Base-by-base conservation (phyloP, 2,888 invertebrate genomes). In the Plagodis dolabraria region DNA sequence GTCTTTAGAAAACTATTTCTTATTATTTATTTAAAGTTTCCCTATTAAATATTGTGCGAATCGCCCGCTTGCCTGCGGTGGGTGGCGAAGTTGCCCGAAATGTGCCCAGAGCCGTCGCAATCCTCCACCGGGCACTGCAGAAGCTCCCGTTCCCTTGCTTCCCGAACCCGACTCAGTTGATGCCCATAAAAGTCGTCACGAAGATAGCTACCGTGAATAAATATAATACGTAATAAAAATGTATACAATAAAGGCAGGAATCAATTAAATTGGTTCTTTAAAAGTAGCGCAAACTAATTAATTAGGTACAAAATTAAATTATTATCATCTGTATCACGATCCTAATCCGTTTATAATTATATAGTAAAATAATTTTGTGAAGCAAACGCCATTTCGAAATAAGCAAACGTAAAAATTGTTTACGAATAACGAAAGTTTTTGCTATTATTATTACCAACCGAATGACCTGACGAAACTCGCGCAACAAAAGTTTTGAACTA, bases 91-190 rank as follows among this genome's bases (percentile, higher is more conserved):
- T 96, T 97, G 82, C 97, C 97, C 78, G 97, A 97, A 85, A 97
- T 94, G 94, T 97, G 97, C 82, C 97, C 97, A 91, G 96, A 95
- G 77, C 97, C 97, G 93, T 97, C 97, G 94, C 97, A 97, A 93
- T 93, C 93, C 82, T 93, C 93, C 75, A 96, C 96, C 67, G 96
- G 97, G 85, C 97, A 97, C 92, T 96, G 96, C 87, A 96, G 94
- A 85, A 96, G 94, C 93, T 96, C 96, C 93, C 95, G 95, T 92
- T 96, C 96, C 93, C 95, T 95, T 71, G 94, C 94, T 84, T 95
- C 95, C 83, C 95, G 94, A 79, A 94, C 93, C 85, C 95, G 94
- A 87, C 79, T 86, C 77, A 79, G 71, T 79, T 85, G 78, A 81
- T 84, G 86, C 75, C 83, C 89, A 78, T 83, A 84, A 87, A 81